phyloP scores from a whole-genome alignment of 2,888 invertebrate species.

The Aphrophora alni region DNA sequence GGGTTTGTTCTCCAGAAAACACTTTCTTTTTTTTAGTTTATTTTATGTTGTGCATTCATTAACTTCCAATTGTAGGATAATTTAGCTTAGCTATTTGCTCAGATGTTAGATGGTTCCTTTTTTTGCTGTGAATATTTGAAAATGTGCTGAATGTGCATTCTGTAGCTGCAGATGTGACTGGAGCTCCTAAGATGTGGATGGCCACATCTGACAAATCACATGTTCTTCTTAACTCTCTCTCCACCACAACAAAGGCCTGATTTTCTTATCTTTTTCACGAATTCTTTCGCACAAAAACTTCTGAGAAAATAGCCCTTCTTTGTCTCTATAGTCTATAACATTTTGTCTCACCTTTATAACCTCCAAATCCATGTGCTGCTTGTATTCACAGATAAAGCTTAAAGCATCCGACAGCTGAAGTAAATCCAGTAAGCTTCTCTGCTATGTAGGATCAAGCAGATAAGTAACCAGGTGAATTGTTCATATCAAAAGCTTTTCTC shows the following conservation, averaged over 20 bases:
- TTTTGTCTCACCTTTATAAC: constrained; percentile 20
- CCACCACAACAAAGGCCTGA: constrained; percentile 7
- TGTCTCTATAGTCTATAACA: constrained; percentile 32
- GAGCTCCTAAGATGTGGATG: constrained; percentile 16
- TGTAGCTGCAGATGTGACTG: constrained; percentile 43
- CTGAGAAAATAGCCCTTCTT: constrained; percentile 32
- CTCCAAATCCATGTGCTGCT: constrained; percentile 18
- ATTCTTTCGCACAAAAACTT: constrained; percentile 37
- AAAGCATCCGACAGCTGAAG: constrained; percentile 38
- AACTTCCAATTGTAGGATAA: no score
- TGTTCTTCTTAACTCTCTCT: constrained; percentile 9
- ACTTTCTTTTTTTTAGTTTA: no score
- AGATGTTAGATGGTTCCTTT: no score
- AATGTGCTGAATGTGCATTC: constrained; percentile 51
- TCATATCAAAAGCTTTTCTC: not conserved
- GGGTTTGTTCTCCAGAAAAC: no score
- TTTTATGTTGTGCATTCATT: no score
- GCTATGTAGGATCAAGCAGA: constrained; percentile 35
- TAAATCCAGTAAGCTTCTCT: constrained; percentile 29
- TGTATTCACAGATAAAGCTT: no score
- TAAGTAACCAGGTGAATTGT: constrained; percentile 38
- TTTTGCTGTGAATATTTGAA: no score
- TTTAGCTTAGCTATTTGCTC: no score
- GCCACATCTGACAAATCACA: constrained; percentile 19
- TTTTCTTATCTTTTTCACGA: constrained; percentile 2